Evolutionary conservation across 1,140 invertebrate genomes (phyloP).

Genomic region (Platyscapa corneri): DNA sequence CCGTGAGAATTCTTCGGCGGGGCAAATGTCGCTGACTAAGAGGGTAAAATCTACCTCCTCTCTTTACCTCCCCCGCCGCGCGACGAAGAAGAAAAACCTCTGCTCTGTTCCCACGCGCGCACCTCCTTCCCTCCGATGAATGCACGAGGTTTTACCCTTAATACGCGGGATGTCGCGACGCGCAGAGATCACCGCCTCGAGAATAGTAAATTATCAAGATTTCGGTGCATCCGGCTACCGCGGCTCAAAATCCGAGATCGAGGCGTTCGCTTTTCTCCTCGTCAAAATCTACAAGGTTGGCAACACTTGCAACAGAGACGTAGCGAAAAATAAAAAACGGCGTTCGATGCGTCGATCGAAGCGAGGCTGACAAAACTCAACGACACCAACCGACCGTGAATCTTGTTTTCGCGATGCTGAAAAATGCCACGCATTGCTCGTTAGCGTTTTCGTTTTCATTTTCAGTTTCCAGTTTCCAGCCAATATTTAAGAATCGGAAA

Average conservation of each 20-base stretch:
- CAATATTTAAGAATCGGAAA: no score
- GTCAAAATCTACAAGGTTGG: no score
- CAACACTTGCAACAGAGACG: no score
- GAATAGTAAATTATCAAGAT: neutral
- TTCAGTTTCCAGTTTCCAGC: no score
- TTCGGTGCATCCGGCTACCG: neutral
- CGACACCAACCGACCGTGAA: no score
- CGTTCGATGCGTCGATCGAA: no score
- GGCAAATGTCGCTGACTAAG: slow-evolving; percentile 49
- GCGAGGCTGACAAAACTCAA: no score
- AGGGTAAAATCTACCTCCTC: slow-evolving; percentile 57
- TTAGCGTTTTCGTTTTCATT: no score
- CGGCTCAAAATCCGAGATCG: neutral
- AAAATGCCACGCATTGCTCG: no score
- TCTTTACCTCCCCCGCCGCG: slow-evolving; percentile 36
- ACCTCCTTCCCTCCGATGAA: neutral
- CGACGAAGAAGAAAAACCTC: slow-evolving; percentile 13
- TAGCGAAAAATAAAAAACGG: no score
- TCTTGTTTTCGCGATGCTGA: no score
- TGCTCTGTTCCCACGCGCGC: slow-evolving; percentile 64
- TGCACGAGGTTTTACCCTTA: neutral
- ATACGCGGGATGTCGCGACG: neutral
- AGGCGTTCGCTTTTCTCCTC: no score
- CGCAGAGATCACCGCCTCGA: neutral
- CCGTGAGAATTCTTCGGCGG: slow-evolving; percentile 57